phyloP scores from a whole-genome alignment of 2,797 vertebrate genomes.

The Neomorphus geoffroyi region DNA sequence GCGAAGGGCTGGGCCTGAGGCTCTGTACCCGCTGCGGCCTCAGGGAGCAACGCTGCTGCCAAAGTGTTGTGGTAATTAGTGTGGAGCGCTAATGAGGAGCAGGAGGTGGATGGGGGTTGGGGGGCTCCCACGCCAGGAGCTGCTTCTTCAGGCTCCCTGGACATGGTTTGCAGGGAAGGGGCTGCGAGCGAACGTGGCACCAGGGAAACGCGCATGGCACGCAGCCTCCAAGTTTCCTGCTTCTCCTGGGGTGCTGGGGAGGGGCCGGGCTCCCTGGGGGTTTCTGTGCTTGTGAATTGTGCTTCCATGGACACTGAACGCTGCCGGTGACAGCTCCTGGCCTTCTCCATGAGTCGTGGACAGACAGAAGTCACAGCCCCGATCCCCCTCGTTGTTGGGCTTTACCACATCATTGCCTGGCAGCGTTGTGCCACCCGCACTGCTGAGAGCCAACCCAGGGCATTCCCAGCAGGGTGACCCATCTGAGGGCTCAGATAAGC shows the following conservation, averaged over 20 bases:
- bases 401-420: no score
- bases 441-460: no score
- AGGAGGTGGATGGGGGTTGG: no score
- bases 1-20: no score
- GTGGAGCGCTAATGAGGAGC: no score
- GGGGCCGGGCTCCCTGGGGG: accelerated
- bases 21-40: no score
- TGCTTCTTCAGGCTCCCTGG: background rate
- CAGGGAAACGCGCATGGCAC: accelerated
- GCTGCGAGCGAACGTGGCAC: accelerated
- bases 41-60: no score
- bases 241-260: background rate
- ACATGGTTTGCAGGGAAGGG: no score
- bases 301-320: accelerated
- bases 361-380: accelerated
- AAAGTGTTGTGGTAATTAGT: no score
- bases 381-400: no score
- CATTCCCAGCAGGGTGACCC: no score
- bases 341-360: accelerated
- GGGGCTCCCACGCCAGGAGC: background rate
- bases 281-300: accelerated
- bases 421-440: no score
- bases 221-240: accelerated
- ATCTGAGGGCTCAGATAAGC: background rate
- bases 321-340: accelerated